A percentile compares a stretch with the other conserved stretches of the same genome.
phyloP scores from a whole-genome alignment of 2,888 invertebrate genomes.

The Sesia apiformis region DNA sequence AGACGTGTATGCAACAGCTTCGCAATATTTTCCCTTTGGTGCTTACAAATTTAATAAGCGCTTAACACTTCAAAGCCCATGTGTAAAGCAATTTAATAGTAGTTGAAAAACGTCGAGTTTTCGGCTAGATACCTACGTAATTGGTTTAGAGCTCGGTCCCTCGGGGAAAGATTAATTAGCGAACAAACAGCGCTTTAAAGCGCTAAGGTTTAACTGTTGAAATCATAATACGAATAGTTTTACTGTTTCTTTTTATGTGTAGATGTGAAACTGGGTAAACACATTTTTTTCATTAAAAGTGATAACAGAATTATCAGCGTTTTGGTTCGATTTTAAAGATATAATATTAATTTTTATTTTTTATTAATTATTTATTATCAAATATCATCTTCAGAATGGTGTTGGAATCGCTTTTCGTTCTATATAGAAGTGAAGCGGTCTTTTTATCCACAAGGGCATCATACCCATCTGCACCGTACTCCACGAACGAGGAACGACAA shows the following conservation, averaged over 20 bases:
- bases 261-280: not conserved
- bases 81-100: slow-evolving; percentile 66
- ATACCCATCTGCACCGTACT: too few species aligned
- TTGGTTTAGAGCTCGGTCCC: slow-evolving; percentile 58
- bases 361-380: too few species aligned
- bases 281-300: not conserved
- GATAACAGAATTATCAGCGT: slow-evolving; percentile 21
- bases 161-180: slow-evolving; percentile 65
- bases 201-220: slow-evolving; percentile 26
- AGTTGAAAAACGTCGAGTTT: slow-evolving; percentile 64
- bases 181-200: slow-evolving; percentile 49
- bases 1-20: slow-evolving; percentile 17
- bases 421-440: too few species aligned
- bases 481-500: too few species aligned
- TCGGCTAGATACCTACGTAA: slow-evolving; percentile 54
- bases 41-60: slow-evolving; percentile 68
- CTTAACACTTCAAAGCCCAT: slow-evolving; percentile 66
- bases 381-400: too few species aligned
- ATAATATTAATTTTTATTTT: too few species aligned
- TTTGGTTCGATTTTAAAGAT: slow-evolving; percentile 3
- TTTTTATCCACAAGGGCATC: too few species aligned
- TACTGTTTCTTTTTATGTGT: not conserved
- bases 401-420: too few species aligned
- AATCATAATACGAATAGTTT: slow-evolving; percentile 20
- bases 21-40: slow-evolving; percentile 54